Evolutionary conservation across 30 jellyfish, hydroid and myxozoan species (phyloP), one percentile per base, ranked within the genome.

Genomic region (Hydractinia symbiolongicarpus): DNA sequence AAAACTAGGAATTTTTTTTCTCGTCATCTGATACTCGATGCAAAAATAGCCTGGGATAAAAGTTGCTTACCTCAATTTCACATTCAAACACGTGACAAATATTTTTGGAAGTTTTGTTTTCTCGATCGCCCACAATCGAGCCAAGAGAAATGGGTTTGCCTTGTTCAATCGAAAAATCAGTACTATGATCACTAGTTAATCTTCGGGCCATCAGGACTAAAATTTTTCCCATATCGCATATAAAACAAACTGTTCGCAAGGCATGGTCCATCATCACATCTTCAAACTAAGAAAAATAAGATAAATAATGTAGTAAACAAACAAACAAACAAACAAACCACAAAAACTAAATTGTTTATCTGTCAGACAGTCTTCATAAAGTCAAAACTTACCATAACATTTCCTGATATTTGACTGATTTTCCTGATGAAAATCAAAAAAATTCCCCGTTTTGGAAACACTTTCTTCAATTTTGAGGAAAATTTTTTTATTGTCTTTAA

Each of bases 191-290:
- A 50, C 97, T 82, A 52, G 99, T 93, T 57, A 93, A 44, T 6
- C 99, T 85, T 11, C 99, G 79, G 54, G 99, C 96, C 99, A 93
- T 93, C 83, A 93, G 66, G 50, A 93, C 99, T 78, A 93, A 89
- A 87, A 93, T 88, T 62, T 93, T 86, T 13, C 96, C 96, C 88
- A 93, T 93, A 62, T 93, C 99, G 77, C 99, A 93, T 4, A 93
- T 93, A 84, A 93, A 93, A 72, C 99, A 93, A 4, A 93, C 96
- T 6, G 99, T 93, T 51, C 99, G 93, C 80, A 93, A 69, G 7
- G 99, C 96, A 76, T 93, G 99, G 67, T 93, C 99, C 96, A 93
- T 88, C 96, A 93, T 84, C 58, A 93, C 84, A 76, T 93, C 99
- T 49, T 86, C 98, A 78, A 74, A 85, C 98, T 91, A 79, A 68